Evolutionary conservation across 2,113 vertebrate genomes (phyloP).

Genomic region (Plecturocebus donacophilus): DNA sequence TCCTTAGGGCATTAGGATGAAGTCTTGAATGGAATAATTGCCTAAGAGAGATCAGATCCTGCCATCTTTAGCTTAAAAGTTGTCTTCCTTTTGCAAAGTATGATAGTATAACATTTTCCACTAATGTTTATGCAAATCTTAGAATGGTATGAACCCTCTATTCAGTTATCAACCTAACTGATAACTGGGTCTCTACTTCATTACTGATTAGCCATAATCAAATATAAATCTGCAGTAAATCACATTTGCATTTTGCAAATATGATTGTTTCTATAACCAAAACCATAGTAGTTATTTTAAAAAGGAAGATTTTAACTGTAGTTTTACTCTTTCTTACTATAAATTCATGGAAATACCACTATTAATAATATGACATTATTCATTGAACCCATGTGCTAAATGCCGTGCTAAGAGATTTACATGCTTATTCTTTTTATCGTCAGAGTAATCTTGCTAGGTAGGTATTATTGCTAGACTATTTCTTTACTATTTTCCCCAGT

Average conservation of each 20-base stretch:
- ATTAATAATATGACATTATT: background rate
- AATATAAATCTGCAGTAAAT: background rate
- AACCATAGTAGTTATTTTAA: background rate
- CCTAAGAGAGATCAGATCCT: background rate
- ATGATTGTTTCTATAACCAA: background rate
- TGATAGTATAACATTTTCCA: background rate
- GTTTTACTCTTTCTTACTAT: background rate
- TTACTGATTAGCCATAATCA: background rate
- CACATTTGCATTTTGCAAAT: background rate
- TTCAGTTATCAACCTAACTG: background rate
- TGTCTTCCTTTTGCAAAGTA: background rate
- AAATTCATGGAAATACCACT: background rate
- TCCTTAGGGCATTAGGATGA: background rate
- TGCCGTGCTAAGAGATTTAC: background rate
- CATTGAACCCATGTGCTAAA: background rate
- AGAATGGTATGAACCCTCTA: rapidly evolving
- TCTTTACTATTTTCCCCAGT: background rate
- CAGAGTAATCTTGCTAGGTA: background rate
- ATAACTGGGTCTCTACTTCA: background rate
- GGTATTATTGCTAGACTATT: background rate
- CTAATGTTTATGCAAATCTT: background rate
- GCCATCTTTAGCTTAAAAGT: background rate
- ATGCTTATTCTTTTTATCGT: background rate
- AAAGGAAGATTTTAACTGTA: background rate
- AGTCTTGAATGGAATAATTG: background rate